These are phyloP conservation scores for Trypoxylus dichotomus DNA, from an alignment of 1,140 invertebrate genomes.

Conservation along the genomic window DNA sequence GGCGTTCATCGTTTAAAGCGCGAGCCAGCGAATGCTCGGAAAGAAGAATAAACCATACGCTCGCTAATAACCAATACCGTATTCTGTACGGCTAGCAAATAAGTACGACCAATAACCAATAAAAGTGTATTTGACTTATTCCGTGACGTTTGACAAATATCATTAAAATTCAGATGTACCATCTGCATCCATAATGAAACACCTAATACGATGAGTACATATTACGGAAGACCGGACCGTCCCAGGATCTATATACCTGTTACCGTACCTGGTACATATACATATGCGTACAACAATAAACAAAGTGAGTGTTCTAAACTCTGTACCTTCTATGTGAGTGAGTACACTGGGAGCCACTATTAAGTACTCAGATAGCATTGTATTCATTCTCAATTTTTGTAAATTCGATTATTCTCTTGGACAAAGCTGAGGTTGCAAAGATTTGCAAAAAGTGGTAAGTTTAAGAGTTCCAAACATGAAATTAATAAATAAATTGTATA, in stretches of 20 bases:
- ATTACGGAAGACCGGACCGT: conserved; percentile 30
- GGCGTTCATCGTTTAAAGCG: not conserved
- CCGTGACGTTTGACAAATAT: conserved; percentile 39
- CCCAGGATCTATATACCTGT: conserved; percentile 31
- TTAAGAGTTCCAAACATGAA: too few species aligned
- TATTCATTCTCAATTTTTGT: too few species aligned
- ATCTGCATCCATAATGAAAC: conserved; percentile 38
- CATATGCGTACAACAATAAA: conserved; percentile 17
- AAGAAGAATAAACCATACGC: conserved; percentile 3
- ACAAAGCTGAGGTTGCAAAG: too few species aligned
- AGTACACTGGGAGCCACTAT: not conserved
- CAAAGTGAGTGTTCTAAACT: not conserved
- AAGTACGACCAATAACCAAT: conserved; percentile 34
- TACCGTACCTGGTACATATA: conserved; percentile 37
- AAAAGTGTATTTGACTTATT: conserved; percentile 34
- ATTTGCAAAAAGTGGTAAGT: too few species aligned
- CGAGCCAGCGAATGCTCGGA: not conserved
- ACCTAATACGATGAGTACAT: conserved; percentile 37
- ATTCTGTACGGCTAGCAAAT: conserved; percentile 28
- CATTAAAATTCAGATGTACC: conserved; percentile 39
- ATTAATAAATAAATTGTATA: too few species aligned
- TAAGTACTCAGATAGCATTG: too few species aligned
- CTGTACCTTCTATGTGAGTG: not conserved
- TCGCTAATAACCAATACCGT: conserved; percentile 29
- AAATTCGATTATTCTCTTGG: too few species aligned